These are phyloP conservation scores for Lydus trimaculatus DNA, from an alignment of 2,888 invertebrate genomes.

Conservation along the genomic window DNA sequence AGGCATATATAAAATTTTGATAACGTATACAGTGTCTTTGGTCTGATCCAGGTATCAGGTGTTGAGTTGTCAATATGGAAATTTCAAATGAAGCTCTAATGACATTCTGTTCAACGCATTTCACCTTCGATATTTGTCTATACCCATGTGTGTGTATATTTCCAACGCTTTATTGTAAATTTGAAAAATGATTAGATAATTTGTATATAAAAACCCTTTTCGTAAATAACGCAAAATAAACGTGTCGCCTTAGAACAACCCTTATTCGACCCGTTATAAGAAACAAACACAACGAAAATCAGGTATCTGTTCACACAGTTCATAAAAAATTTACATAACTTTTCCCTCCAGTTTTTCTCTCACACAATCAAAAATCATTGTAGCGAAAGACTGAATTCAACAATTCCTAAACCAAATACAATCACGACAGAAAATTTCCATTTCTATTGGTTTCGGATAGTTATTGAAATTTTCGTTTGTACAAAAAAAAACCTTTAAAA, in stretches of 20 bases:
- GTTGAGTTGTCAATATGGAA: neutral
- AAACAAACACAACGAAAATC: neutral
- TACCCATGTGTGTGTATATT: no score
- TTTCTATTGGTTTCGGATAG: slow-evolving; percentile 1
- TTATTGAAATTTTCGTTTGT: neutral
- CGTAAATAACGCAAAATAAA: neutral
- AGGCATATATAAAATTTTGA: neutral
- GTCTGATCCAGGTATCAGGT: neutral
- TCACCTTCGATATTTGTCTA: no score
- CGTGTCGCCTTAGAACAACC: neutral
- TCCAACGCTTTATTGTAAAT: neutral
- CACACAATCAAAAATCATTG: neutral
- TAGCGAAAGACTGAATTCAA: neutral
- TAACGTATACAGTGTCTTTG: neutral
- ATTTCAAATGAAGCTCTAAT: neutral
- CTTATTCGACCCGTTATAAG: neutral
- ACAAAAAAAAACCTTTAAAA: neutral
- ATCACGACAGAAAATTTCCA: neutral
- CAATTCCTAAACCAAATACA: neutral
- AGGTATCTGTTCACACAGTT: slow-evolving; percentile 22
- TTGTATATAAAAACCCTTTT: no score
- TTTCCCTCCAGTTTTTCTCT: neutral
- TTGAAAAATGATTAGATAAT: neutral
- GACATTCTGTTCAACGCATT: neutral
- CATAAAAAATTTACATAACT: slow-evolving; percentile 33